Evolutionary conservation across 1,140 invertebrate species (phyloP).

Genomic region (Calosoma granatense): DNA sequence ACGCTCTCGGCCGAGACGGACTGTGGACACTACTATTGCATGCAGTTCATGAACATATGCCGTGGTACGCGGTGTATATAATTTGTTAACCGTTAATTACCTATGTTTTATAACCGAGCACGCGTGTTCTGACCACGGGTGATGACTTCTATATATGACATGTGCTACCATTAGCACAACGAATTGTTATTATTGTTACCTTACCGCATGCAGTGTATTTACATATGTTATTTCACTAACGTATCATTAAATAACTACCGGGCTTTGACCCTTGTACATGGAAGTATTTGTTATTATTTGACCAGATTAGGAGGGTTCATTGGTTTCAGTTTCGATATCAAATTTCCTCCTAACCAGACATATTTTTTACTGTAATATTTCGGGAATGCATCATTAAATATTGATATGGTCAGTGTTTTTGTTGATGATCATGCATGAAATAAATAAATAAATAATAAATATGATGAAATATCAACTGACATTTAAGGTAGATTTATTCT

Average conservation of each 20-base stretch:
- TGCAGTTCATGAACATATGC: neutral
- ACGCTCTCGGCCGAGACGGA: neutral
- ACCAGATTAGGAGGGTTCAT: too few species aligned
- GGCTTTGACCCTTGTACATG: too few species aligned
- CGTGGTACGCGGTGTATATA: neutral
- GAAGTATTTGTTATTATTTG: too few species aligned
- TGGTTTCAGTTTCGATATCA: too few species aligned
- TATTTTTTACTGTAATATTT: too few species aligned
- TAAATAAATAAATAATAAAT: too few species aligned
- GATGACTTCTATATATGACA: slow-evolving; percentile 4
- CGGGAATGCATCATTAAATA: too few species aligned
- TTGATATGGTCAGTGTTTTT: too few species aligned
- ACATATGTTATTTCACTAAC: neutral
- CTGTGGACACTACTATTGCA: neutral
- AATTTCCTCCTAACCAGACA: too few species aligned
- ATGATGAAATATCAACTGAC: too few species aligned
- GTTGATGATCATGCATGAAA: too few species aligned
- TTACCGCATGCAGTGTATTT: neutral
- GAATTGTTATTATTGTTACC: neutral
- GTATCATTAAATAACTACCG: neutral
- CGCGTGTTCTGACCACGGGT: neutral
- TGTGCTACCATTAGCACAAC: neutral
- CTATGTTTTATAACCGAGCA: neutral
- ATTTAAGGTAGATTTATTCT: too few species aligned
- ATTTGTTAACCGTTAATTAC: slow-evolving; percentile 8